Percentiles rank a stretch among this genome's conserved stretches.
Conservation (phyloP, 2,888 invertebrate species). For the Xestia sexstrigata region DNA sequence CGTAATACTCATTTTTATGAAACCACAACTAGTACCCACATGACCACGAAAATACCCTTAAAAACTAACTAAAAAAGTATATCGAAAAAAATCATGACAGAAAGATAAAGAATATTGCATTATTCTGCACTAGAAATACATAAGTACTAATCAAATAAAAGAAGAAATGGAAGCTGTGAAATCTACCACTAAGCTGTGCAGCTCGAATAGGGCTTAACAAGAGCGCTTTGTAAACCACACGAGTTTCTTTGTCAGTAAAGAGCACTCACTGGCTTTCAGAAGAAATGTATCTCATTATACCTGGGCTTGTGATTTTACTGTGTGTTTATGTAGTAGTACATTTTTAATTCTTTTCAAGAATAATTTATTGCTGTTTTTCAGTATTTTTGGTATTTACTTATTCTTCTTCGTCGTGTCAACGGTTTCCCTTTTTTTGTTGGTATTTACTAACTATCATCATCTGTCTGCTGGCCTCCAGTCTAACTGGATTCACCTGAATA, state of each 20-base stretch:
- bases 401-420: no score
- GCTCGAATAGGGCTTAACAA: conserved; percentile 51
- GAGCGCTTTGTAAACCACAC: conserved; percentile 56
- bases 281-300: conserved; percentile 56
- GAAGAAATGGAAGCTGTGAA: conserved; percentile 37
- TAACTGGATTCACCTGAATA: no score
- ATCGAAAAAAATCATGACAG: background rate
- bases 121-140: conserved; percentile 22
- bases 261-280: conserved; percentile 50
- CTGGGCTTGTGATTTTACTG: conserved; percentile 27
- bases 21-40: background rate
- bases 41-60: background rate
- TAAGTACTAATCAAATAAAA: conserved; percentile 53
- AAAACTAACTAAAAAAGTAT: background rate
- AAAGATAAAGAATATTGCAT: conserved; percentile 5
- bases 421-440: no score
- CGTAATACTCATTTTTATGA: background rate
- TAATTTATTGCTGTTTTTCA: background rate
- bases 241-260: conserved; percentile 57
- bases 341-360: background rate
- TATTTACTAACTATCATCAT: no score
- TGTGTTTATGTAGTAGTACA: background rate
- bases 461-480: no score
- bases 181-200: conserved; percentile 46
- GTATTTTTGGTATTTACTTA: no score